Conservation (phyloP, 35 echinoderm and acorn worm species). For the Ptychodera flava region DNA sequence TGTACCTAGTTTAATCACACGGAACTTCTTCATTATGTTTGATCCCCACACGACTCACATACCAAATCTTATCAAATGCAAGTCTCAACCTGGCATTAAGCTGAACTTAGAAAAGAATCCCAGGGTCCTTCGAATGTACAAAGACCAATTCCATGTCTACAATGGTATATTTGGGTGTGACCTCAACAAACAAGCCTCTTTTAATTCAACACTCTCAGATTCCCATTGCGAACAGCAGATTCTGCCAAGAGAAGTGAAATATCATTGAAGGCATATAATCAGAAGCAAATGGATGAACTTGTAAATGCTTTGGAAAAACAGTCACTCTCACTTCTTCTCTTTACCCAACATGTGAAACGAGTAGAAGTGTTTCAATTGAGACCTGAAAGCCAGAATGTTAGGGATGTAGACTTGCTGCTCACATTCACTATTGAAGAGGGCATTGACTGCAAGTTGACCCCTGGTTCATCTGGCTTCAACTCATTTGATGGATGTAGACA, state of each 20-base stretch:
- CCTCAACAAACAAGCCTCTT: slow-evolving; percentile 6
- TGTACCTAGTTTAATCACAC: neutral
- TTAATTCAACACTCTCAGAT: slow-evolving; percentile 54
- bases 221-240: slow-evolving; percentile 46
- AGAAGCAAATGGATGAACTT: neutral
- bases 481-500: too few species aligned
- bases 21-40: slow-evolving; percentile 22
- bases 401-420: too few species aligned
- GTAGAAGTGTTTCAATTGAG: too few species aligned
- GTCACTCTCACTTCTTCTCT: slow-evolving; percentile 38
- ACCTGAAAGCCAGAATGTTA: too few species aligned
- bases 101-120: slow-evolving; percentile 34
- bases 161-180: slow-evolving; percentile 68
- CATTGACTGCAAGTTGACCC: too few species aligned
- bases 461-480: too few species aligned
- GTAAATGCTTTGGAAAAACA: slow-evolving; percentile 21
- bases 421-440: too few species aligned
- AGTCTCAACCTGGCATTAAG: slow-evolving; percentile 44
- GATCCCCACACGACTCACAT: slow-evolving; percentile 74
- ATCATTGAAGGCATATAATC: neutral
- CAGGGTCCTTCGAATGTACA: slow-evolving; percentile 16
- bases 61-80: slow-evolving; percentile 10
- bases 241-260: neutral
- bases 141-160: slow-evolving; percentile 67
- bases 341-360: slow-evolving; percentile 61